Conservation (phyloP, 1,140 invertebrate species). For the Dreissena polymorpha region DNA sequence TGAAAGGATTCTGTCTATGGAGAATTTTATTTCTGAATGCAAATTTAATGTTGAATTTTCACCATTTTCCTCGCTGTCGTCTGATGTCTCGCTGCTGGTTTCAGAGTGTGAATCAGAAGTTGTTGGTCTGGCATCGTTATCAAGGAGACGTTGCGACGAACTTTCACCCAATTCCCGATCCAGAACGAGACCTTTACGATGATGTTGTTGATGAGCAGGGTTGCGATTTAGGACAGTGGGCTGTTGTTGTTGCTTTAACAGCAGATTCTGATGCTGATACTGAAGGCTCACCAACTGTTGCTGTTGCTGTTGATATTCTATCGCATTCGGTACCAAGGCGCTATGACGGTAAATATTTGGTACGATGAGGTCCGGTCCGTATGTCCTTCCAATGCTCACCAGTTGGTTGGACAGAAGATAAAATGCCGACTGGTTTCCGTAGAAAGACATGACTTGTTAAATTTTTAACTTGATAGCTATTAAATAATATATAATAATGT, state of each 20-base stretch:
- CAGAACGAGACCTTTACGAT: too few species aligned
- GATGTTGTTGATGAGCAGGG: too few species aligned
- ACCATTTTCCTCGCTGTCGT: too few species aligned
- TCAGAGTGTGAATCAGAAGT: too few species aligned
- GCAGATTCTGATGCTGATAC: conserved; percentile 10
- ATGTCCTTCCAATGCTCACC: conserved; percentile 27
- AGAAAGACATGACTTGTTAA: too few species aligned
- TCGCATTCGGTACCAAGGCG: not conserved
- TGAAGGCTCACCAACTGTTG: not conserved
- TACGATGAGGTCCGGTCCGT: conserved; percentile 33
- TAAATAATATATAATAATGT: too few species aligned
- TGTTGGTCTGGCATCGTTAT: too few species aligned
- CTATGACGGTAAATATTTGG: conserved; percentile 24
- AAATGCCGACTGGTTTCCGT: not conserved
- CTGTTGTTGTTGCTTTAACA: conserved; percentile 5
- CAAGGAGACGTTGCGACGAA: too few species aligned
- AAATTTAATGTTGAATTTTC: too few species aligned
- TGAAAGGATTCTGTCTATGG: conserved; percentile 71
- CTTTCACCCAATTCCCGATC: too few species aligned
- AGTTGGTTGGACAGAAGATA: conserved; percentile 23
- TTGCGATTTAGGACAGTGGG: not conserved
- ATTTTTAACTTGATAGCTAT: too few species aligned
- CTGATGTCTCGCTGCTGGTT: too few species aligned
- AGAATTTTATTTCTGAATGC: conserved; percentile 65
- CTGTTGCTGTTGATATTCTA: not conserved